phyloP scores from a whole-genome alignment of 2,797 vertebrate genomes.

The Fundulus diaphanus region DNA sequence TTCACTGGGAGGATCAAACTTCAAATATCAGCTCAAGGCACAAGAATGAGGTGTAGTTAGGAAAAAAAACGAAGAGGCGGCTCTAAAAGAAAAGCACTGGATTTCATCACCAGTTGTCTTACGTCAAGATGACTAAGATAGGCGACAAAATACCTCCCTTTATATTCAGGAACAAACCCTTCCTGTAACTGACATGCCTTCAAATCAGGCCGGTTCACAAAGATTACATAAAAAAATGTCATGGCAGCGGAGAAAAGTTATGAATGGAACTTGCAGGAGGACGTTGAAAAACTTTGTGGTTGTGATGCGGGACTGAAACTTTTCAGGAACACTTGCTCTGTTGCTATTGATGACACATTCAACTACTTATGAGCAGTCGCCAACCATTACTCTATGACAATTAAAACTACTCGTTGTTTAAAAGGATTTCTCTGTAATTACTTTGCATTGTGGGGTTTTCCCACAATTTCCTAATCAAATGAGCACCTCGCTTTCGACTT shows the following conservation, averaged over 20 bases:
- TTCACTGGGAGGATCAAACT: conserved; percentile 2
- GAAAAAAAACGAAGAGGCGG: conserved; percentile 13
- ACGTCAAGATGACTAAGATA: conserved; percentile 75
- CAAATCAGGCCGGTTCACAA: conserved; percentile 25
- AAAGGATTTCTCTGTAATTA: background rate
- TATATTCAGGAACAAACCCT: conserved; percentile 51
- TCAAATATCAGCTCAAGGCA: conserved; percentile 5
- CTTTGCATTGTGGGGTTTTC: conserved; percentile 9
- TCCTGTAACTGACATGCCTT: conserved; percentile 47
- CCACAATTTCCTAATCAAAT: conserved; percentile 37
- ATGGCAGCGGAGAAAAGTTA: background rate
- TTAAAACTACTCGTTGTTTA: conserved; percentile 1
- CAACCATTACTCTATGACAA: background rate
- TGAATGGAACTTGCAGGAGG: conserved; percentile 6
- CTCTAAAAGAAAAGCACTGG: conserved; percentile 34
- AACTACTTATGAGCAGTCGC: background rate
- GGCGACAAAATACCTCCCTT: conserved; percentile 48
- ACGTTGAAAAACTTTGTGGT: background rate
- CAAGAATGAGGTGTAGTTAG: conserved; percentile 16
- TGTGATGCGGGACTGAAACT: background rate
- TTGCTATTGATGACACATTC: background rate
- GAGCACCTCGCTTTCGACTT: conserved; percentile 8
- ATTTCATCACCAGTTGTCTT: conserved; percentile 47
- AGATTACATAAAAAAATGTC: conserved; percentile 13
- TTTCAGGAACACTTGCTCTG: conserved; percentile 2